A percentile compares a stretch with the other conserved stretches of the same genome.
Evolutionary conservation across 2,888 invertebrate genomes (phyloP).

Genomic region (Caenorhabditis sp.): DNA sequence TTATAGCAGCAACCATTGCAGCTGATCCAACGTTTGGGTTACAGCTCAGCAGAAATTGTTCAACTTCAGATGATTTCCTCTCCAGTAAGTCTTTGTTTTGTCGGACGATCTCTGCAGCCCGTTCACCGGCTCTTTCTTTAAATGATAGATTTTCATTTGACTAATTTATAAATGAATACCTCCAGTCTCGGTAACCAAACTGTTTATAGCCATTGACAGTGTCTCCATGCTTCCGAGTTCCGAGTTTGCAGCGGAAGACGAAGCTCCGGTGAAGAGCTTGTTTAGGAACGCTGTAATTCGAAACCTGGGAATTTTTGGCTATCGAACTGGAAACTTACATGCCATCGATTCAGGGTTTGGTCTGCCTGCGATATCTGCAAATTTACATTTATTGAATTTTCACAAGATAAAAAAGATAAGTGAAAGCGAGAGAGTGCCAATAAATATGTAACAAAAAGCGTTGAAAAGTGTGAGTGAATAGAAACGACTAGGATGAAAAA

Average conservation of each 20-base stretch:
- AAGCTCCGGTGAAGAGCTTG: conserved; percentile 54
- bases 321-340: conserved; percentile 26
- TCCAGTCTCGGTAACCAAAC: conserved; percentile 23
- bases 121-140: conserved; percentile 58
- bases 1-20: conserved; percentile 67
- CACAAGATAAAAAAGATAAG: conserved; percentile 6
- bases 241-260: conserved; percentile 20
- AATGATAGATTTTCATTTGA: not conserved
- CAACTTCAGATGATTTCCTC: conserved; percentile 64
- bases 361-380: conserved; percentile 28
- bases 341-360: conserved; percentile 8
- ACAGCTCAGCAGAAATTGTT: conserved; percentile 62
- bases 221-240: conserved; percentile 63
- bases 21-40: conserved; percentile 63
- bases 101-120: conserved; percentile 61
- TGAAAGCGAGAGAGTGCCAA: not conserved
- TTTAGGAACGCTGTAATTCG: conserved; percentile 42
- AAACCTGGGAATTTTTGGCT: not conserved
- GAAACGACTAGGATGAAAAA: conserved; percentile 44
- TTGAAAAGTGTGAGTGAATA: not conserved
- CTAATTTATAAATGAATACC: conserved; percentile 1
- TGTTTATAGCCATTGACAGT: conserved; percentile 52
- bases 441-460: not conserved
- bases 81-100: conserved; percentile 67
- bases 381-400: conserved; percentile 32